Evolutionary conservation across 2,797 vertebrate genomes (phyloP), one percentile per base, ranked within the genome.

Genomic region (Hirundo rustica): DNA sequence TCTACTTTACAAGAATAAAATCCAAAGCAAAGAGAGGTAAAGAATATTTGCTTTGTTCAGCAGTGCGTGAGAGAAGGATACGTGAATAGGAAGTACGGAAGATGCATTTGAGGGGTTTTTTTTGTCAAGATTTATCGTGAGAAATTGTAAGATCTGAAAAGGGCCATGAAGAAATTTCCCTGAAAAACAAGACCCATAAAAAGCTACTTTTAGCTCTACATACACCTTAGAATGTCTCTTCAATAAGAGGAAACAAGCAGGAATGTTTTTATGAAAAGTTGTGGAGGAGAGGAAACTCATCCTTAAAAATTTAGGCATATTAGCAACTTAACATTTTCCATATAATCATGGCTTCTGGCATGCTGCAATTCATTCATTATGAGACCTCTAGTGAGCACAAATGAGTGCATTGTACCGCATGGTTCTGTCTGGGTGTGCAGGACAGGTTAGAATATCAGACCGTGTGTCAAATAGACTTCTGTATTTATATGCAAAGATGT

Each of bases 301-400:
- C 40, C 44, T 61, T 73, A 58, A 42, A 76, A 53, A 70, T 80
- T 38, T 55, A 74, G 27, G 5, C 18, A 32, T 36, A n/a, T n/a
- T 62, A 66, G 19, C 53, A 51, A 20, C 29, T 48, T 72, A 18
- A 40, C 13, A 55, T 75, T 53, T 79, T 73, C 58, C 6, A 58
- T 88, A 50, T 93, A 64, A 75, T 96, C 62, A 70, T 62, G 57
- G 34, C 42, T 93, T 95, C 32, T 93, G 74, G 57, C 74, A 87
- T 67, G 65, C n/a, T 84, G 71, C 79, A 91, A 15, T 32, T 91
- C n/a, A 54, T 89, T 76, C 66, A 68, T 85, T 93, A 36, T 72
- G 30, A 88, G 84, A 48, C 47, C 19, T 78, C 21, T 36, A 18
- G 11, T 70, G 60, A 83, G 81, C 32, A 40, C 64, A 85, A 13